Percentiles rank a stretch among this genome's conserved stretches.
These are phyloP conservation scores for Drosophila lini DNA, from an alignment of 1,140 invertebrate species.

Conservation along the genomic window DNA sequence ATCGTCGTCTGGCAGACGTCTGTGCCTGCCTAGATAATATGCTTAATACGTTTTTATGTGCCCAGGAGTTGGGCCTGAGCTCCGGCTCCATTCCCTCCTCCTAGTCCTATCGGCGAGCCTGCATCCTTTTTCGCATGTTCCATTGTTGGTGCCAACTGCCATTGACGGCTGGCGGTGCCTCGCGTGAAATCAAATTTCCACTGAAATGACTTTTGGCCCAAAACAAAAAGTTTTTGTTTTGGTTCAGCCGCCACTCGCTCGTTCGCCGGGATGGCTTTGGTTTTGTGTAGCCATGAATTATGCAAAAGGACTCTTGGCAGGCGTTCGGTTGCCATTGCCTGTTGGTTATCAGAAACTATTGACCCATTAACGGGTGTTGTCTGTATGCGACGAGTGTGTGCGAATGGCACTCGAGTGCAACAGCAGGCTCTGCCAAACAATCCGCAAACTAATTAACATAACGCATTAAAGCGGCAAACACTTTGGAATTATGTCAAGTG, in stretches of 20 bases:
- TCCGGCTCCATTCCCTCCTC: background rate
- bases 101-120: background rate
- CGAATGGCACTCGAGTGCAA: slow-evolving; percentile 48
- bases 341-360: slow-evolving; percentile 75
- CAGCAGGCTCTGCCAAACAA: slow-evolving; percentile 49
- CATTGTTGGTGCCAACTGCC: slow-evolving; percentile 77
- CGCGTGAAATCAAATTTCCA: slow-evolving; percentile 83
- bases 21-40: slow-evolving; percentile 77
- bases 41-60: slow-evolving; percentile 82
- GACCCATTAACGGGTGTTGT: slow-evolving; percentile 75
- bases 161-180: slow-evolving; percentile 53
- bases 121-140: slow-evolving; percentile 37
- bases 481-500: slow-evolving; percentile 79
- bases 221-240: slow-evolving; percentile 57
- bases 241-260: slow-evolving; percentile 8
- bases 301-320: slow-evolving; percentile 67
- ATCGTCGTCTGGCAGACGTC: slow-evolving; percentile 69
- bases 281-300: slow-evolving; percentile 63
- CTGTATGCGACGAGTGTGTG: slow-evolving; percentile 34
- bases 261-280: slow-evolving; percentile 17
- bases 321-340: slow-evolving; percentile 26
- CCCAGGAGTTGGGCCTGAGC: slow-evolving; percentile 24
- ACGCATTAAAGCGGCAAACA: slow-evolving; percentile 72
- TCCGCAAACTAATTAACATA: slow-evolving; percentile 78
- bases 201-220: slow-evolving; percentile 71